A percentile compares a stretch with the other conserved stretches of the same genome.
These are phyloP conservation scores for Plutomurus gul DNA, from an alignment of 1,140 invertebrate species.

Conservation along the genomic window DNA sequence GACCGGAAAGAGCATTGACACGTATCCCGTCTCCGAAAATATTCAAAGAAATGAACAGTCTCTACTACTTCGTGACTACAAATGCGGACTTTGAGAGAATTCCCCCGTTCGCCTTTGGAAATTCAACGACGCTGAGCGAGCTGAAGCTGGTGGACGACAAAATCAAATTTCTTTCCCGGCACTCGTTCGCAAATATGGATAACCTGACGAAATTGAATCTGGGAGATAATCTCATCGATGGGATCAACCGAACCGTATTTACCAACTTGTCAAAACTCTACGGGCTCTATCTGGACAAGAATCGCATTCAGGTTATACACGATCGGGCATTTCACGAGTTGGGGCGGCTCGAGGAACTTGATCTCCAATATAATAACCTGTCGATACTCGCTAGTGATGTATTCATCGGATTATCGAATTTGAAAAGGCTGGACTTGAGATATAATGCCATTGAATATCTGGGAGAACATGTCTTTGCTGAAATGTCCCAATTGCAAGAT, in stretches of 20 bases:
- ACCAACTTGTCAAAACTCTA: constrained; percentile 69
- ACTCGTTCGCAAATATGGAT: constrained; percentile 70
- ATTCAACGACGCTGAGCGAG: constrained; percentile 56
- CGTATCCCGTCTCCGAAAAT: constrained; percentile 18
- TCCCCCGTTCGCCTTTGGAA: constrained; percentile 45
- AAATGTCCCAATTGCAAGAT: constrained; percentile 71
- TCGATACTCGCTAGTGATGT: constrained; percentile 69
- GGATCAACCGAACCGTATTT: constrained; percentile 72
- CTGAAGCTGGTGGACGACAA: constrained; percentile 70
- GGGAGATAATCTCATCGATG: constrained; percentile 71
- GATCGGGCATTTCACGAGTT: constrained; percentile 72
- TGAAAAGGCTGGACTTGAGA: constrained; percentile 69
- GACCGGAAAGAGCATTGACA: constrained; percentile 12
- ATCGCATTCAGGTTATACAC: constrained; percentile 73
- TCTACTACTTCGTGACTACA: constrained; percentile 31
- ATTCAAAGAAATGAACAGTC: constrained; percentile 33
- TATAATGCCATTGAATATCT: constrained; percentile 73
- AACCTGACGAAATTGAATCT: constrained; percentile 69
- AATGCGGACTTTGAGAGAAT: constrained; percentile 10
- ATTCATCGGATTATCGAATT: constrained; percentile 68
- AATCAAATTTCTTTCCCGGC: constrained; percentile 66
- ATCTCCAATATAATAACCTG: constrained; percentile 72
- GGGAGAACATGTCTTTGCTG: constrained; percentile 73
- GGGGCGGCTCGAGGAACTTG: constrained; percentile 67
- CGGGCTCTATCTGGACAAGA: constrained; percentile 69